phyloP scores from a whole-genome alignment of 2,797 vertebrate genomes.

The Scomberomorus guttatus region DNA sequence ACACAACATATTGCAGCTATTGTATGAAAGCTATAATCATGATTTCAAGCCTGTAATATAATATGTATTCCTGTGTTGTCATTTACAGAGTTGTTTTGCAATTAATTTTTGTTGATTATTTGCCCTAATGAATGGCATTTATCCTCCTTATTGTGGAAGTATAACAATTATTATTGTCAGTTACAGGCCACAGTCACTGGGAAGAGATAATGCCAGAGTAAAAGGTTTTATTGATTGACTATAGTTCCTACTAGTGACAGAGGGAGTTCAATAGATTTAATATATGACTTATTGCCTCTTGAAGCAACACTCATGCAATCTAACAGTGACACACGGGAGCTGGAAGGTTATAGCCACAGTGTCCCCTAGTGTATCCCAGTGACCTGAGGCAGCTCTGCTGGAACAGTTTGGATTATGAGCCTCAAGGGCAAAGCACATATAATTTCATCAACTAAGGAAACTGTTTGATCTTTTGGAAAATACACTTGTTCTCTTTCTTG shows the following conservation, averaged over 20 bases:
- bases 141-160: background rate
- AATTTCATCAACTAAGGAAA: background rate
- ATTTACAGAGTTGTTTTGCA: background rate
- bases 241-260: conserved; percentile 28
- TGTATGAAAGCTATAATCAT: background rate
- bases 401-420: conserved; percentile 40
- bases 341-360: conserved; percentile 26
- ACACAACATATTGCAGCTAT: background rate
- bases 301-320: conserved; percentile 32
- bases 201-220: background rate
- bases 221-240: conserved; percentile 35
- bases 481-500: too few relatives aligned
- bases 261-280: conserved; percentile 44
- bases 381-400: conserved; percentile 26
- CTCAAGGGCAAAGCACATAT: conserved; percentile 30
- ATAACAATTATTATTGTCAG: background rate
- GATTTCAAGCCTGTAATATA: background rate
- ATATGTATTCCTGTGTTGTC: background rate
- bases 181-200: conserved; percentile 1
- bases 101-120: background rate
- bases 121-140: background rate
- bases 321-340: conserved; percentile 32
- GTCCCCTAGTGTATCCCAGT: conserved; percentile 25
- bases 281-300: conserved; percentile 50
- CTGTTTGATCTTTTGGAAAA: background rate